Base-by-base conservation (phyloP, 2,888 invertebrate species). In the Odontocerum albicorne region DNA sequence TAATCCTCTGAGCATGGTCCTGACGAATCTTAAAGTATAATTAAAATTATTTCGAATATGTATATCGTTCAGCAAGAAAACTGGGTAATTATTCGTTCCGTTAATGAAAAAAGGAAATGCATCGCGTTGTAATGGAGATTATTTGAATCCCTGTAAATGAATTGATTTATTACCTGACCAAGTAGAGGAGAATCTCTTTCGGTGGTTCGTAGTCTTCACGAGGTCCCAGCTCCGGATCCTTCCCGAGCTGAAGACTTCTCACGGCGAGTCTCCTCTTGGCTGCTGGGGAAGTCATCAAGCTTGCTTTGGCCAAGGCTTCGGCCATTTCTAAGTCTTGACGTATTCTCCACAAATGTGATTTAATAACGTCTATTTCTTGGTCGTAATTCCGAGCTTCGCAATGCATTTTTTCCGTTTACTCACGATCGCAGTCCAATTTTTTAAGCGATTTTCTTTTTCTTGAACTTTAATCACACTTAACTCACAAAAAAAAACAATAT, bases 181-280 rank as follows among this genome's bases (percentile, higher is more conserved):
- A 75, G 69, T 83, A 84, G 61, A 83, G 69, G 49, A 85, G 72
- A 57, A 85, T 68, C 59, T 84, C 80, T 63, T 79, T 82, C 21
- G 84, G 83, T 40, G 83, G 83, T 45, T 82, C 76, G 66, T 79
- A 83, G 58, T 84, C 80, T 63, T 79, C 81, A 17, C 84, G 82
- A 20, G 53, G 52, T 31, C 49, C 59, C 16, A 49, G 45, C 31
- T 62, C 62, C 47, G 67, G 62, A 42, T 69, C 71, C 40, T 75
- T 71, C 60, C 78, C 75, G 61, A 82, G 68, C 69, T 82, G 80
- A 62, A 80, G 67, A 66, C 77, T 76, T 46, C 80, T 74, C 21
- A 80, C 82, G 31, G 77, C 75, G 58, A 82, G 70, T 59, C 81
- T 74, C 62, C 78, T 72, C 64, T 74, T 76, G 46, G 79, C 81